phyloP scores from a whole-genome alignment of 2,888 invertebrate genomes.

The Apodemia duryi region DNA sequence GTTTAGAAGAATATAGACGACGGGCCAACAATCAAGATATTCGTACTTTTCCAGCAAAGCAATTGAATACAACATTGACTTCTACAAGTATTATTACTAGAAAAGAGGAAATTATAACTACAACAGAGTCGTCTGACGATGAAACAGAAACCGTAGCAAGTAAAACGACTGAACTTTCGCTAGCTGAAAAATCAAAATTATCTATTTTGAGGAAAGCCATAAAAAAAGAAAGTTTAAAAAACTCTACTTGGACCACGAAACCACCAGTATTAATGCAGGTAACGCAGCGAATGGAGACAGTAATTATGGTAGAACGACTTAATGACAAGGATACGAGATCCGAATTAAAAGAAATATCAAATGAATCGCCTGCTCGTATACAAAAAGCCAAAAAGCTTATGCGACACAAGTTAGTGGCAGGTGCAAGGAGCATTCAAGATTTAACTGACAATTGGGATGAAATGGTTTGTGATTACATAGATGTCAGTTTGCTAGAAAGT shows the following conservation, averaged over 20 bases:
- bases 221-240: slow-evolving; percentile 45
- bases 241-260: slow-evolving; percentile 40
- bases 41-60: slow-evolving; percentile 16
- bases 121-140: not conserved
- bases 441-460: slow-evolving; percentile 65
- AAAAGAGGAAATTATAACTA: not conserved
- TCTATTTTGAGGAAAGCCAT: slow-evolving; percentile 61
- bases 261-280: slow-evolving; percentile 62
- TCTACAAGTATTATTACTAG: slow-evolving; percentile 12
- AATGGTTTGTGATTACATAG: slow-evolving; percentile 63
- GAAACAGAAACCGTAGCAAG: not conserved
- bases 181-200: slow-evolving; percentile 58
- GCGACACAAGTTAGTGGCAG: slow-evolving; percentile 54
- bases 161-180: slow-evolving; percentile 40
- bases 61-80: slow-evolving; percentile 16
- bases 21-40: slow-evolving; percentile 32
- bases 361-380: slow-evolving; percentile 47
- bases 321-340: slow-evolving; percentile 39
- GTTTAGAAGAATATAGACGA: slow-evolving; percentile 27
- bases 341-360: slow-evolving; percentile 37
- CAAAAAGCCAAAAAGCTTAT: slow-evolving; percentile 54
- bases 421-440: slow-evolving; percentile 53
- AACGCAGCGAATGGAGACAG: slow-evolving; percentile 47
- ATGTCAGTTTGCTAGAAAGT: slow-evolving; percentile 43
- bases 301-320: slow-evolving; percentile 57